Evolutionary conservation across 1,140 invertebrate species (phyloP), one percentile per base, ranked within the genome.

Genomic region (Pristionchus pacificus): DNA sequence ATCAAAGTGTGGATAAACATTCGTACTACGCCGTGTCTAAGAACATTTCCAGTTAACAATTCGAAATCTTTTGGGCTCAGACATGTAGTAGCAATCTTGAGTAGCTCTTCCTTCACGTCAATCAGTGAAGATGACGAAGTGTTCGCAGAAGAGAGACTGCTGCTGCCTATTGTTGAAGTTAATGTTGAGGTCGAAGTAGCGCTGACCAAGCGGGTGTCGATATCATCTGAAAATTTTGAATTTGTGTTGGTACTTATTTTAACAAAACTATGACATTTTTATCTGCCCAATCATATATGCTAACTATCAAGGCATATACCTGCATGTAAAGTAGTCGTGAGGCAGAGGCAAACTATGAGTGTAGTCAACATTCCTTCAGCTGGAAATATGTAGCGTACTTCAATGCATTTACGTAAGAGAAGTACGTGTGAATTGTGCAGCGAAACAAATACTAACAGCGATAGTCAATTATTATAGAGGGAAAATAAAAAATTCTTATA

Each of bases 311-410:
- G 14, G 29, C 0, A 10, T 33, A 64, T 64, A 64, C 62, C 62
- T 64, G 62, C 29, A 64, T 64, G 62, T 64, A 64, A 64, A 64
- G n/a, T 30, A 33, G 62, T 64, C 30, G 62, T 33, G 49, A 64
- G 62, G 30, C 30, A 33, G 62, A 64, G 62, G 25, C 62, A 64
- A 64, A 64, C 49, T 24, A 13, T 33, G 25, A 32, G 62, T 64
- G 49, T 32, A 33, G 32, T 64, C 30, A 2, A 33, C 62, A 64
- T 64, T 24, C 49, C n/a, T 64, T 32, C 31, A 2, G 31, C 30
- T 31, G 10, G 27, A 64, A 64, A 64, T 64, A 33, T 24, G 62
- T 32, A 64, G 62, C 49, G 62, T 64, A 64, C n/a, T n/a, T 64
- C 27, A 64, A 64, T 64, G 60, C 60, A 61, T 61, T 61, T 61